Evolutionary conservation across 2,888 invertebrate genomes (phyloP).

Genomic region (Lobophora halterata): DNA sequence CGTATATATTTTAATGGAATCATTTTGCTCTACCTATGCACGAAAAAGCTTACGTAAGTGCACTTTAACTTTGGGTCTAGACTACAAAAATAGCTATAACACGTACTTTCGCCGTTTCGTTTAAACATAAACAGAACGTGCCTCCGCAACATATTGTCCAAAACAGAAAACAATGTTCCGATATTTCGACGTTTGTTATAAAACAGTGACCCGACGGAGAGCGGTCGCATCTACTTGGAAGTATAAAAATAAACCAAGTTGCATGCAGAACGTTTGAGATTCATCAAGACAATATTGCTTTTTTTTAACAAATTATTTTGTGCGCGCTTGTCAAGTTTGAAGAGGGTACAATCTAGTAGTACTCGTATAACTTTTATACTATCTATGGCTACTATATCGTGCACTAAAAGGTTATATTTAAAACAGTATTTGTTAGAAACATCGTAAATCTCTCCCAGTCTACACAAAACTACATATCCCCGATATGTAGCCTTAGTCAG

Average conservation of each 20-base stretch:
- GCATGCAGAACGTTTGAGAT: slow-evolving; percentile 1
- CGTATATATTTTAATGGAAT: too few relatives aligned
- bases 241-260: slow-evolving; percentile 5
- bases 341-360: too few relatives aligned
- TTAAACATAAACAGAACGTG: slow-evolving; percentile 5
- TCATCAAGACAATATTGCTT: neutral
- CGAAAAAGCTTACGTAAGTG: neutral
- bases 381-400: too few relatives aligned
- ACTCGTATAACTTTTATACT: too few relatives aligned
- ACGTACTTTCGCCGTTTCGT: slow-evolving; percentile 1
- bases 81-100: slow-evolving; percentile 2
- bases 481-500: slow-evolving; percentile 30
- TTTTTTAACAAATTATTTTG: too few relatives aligned
- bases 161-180: slow-evolving; percentile 4
- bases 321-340: too few relatives aligned
- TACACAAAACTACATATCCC: slow-evolving; percentile 26
- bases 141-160: neutral
- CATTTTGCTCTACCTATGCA: slow-evolving; percentile 4
- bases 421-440: slow-evolving; percentile 19
- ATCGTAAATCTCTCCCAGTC: slow-evolving; percentile 32
- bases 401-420: slow-evolving; percentile 16
- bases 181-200: slow-evolving; percentile 6
- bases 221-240: slow-evolving; percentile 4
- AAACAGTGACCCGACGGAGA: slow-evolving; percentile 1
- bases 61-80: neutral